Conservation (phyloP, 2,113 vertebrate species). For the Gobius niger region DNA sequence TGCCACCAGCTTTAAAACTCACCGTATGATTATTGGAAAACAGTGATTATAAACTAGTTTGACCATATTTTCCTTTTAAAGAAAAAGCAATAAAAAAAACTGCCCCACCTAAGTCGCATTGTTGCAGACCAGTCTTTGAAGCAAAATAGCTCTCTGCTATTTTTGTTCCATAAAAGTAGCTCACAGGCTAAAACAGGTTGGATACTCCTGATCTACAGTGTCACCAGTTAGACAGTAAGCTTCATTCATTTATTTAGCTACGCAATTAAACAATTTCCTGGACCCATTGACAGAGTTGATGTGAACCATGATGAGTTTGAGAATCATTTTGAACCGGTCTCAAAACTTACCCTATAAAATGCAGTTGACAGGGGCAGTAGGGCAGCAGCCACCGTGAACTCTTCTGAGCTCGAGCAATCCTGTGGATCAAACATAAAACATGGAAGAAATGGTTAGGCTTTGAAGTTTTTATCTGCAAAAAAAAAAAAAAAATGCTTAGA, state of each 20-base stretch:
- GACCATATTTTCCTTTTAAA: no score
- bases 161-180: no score
- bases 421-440: constrained; percentile 71
- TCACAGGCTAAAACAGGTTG: no score
- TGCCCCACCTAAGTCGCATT: no score
- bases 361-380: constrained; percentile 92
- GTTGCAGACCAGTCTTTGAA: no score
- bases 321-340: not conserved
- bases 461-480: not conserved
- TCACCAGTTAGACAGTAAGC: no score
- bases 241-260: no score
- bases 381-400: constrained; percentile 89
- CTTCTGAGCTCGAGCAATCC: constrained; percentile 97
- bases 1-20: constrained; percentile 43
- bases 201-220: no score
- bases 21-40: constrained; percentile 36
- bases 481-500: not conserved
- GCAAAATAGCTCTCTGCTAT: no score
- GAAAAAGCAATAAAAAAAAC: no score
- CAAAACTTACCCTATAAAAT: constrained; percentile 91
- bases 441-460: constrained; percentile 10
- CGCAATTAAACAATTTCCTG: no score
- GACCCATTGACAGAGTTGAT: no score
- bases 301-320: not conserved
- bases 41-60: constrained; percentile 42